Evolutionary conservation across 2,113 vertebrate genomes (phyloP).

Genomic region (Neogale vison): DNA sequence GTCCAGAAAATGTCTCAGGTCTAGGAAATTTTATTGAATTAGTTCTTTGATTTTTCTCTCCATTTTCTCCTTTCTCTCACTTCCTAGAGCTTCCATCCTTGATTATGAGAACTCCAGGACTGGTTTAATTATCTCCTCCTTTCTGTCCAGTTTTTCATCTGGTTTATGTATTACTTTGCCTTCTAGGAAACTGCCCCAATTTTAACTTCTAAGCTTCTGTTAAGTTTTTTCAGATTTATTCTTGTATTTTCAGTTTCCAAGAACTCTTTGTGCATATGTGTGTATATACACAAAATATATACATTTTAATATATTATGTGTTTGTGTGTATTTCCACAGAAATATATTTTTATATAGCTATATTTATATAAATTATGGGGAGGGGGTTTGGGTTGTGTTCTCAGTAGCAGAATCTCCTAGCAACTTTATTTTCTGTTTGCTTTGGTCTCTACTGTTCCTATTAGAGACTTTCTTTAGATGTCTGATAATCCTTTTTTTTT

Average conservation of each 20-base stretch:
- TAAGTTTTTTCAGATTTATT: background rate
- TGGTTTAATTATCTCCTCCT: background rate
- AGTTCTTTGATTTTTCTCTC: background rate
- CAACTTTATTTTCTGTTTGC: background rate
- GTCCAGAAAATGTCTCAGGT: background rate
- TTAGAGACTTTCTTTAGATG: background rate
- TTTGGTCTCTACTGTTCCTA: background rate
- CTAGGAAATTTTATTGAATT: background rate
- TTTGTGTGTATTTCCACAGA: background rate
- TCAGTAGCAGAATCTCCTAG: background rate
- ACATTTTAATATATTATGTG: background rate
- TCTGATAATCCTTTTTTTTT: background rate
- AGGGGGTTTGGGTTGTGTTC: background rate
- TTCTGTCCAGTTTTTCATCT: background rate
- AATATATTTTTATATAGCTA: background rate
- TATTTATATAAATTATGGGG: background rate
- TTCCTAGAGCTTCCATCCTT: background rate
- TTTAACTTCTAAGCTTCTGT: background rate
- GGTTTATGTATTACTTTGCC: background rate
- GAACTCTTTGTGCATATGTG: background rate
- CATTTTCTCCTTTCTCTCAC: background rate
- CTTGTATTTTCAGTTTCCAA: background rate
- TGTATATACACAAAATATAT: background rate
- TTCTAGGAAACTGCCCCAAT: background rate
- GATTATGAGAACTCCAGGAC: background rate